Evolutionary conservation across 2,797 vertebrate genomes (phyloP), one percentile per base, ranked within the genome.

Genomic region (Tapera naevia): DNA sequence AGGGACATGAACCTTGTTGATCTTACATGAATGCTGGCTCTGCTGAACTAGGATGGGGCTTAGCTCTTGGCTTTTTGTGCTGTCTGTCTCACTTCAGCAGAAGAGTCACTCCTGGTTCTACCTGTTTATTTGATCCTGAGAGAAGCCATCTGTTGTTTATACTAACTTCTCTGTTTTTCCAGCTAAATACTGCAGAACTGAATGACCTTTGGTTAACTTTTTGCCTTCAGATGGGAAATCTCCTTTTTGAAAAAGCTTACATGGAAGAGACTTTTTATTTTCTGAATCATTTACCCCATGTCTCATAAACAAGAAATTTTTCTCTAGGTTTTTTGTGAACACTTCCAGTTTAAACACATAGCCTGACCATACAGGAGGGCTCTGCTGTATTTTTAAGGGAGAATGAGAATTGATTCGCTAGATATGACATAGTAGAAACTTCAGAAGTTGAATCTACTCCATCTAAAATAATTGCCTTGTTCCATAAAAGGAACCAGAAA

Each of bases 401-500:
- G 25, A 25, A 30, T 66, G 79, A 75, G 65, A 74, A 79, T 4
- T n/a, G 23, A 56, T 78, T 86, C 43, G 35, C 30, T 65, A 45
- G 21, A 27, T 85, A 30, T 18, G 33, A 69, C 58, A 27, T 13
- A 86, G 35, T 51, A 95, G 91, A 88, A 93, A 56, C 79, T 75
- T 79, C 87, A 84, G 23, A 95, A 79, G n/a, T 64, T 89, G 28
- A 91, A 81, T 60, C 51, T 88, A 32, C n/a, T 89, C 76, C 56
- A 46, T 84, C 60, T 88, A 70, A 91, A 91, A 71, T 70, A 27
- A 67, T 75, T 91, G 70, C 70, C 45, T 81, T 76, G 5, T 85
- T 92, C 73, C 56, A 71, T 81, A 82, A 87, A 93, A 93, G 56
- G 80, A 91, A 50, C 17, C 84, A 53, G 48, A 73, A 91, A 84